Conservation (phyloP, 1,140 invertebrate genomes). For the Heliothis virescens region DNA sequence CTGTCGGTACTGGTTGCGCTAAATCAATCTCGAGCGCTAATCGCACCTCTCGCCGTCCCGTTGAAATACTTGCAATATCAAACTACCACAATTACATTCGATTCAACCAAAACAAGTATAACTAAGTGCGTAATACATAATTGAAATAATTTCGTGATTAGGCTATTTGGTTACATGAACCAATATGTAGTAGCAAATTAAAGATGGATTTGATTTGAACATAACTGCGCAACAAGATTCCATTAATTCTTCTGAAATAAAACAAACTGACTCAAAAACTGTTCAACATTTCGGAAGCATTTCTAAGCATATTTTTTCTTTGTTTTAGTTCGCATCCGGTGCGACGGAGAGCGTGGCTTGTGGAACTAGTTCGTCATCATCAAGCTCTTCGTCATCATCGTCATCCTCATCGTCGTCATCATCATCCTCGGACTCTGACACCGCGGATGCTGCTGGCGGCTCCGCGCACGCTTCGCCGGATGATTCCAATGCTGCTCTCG, state of each 20-base stretch:
- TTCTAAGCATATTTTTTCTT: not conserved
- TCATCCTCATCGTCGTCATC: constrained; percentile 80
- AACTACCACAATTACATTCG: constrained; percentile 24
- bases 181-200: constrained; percentile 6
- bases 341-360: constrained; percentile 71
- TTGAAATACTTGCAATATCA: constrained; percentile 46
- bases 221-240: constrained; percentile 1
- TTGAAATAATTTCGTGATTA: constrained; percentile 29
- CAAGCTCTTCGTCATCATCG: constrained; percentile 76
- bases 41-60: constrained; percentile 61
- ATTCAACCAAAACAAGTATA: constrained; percentile 26
- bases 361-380: constrained; percentile 77
- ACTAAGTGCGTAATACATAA: constrained; percentile 18
- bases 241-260: too few relatives aligned
- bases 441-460: constrained; percentile 76
- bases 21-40: constrained; percentile 72
- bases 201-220: constrained; percentile 13
- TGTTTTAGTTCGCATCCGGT: constrained; percentile 74
- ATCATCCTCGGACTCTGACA: constrained; percentile 83
- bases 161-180: constrained; percentile 4
- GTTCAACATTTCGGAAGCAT: too few relatives aligned
- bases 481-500: constrained; percentile 81
- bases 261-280: too few relatives aligned
- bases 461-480: constrained; percentile 77
- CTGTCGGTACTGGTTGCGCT: constrained; percentile 66